A percentile compares a stretch with the other conserved stretches of the same genome.
These are phyloP conservation scores for Exocentrus adspersus DNA, from an alignment of 2,888 invertebrate genomes.

Conservation along the genomic window DNA sequence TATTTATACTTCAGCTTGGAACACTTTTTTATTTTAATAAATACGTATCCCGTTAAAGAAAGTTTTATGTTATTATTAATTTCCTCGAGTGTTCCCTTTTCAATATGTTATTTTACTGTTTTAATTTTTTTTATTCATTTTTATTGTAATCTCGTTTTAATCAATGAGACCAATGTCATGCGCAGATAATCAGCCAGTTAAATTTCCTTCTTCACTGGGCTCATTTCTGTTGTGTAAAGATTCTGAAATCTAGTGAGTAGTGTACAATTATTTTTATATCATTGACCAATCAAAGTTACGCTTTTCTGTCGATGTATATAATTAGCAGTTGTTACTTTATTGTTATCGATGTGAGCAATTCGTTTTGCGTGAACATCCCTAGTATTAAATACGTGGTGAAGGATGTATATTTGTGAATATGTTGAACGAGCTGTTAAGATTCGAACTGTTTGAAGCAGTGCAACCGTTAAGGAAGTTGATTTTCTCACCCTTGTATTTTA, in stretches of 20 bases:
- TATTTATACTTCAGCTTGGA: too few relatives aligned
- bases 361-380: slow-evolving; percentile 57
- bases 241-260: slow-evolving; percentile 51
- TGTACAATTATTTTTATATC: slow-evolving; percentile 64
- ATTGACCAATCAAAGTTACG: slow-evolving; percentile 65
- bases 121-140: too few relatives aligned
- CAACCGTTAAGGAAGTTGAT: slow-evolving; percentile 42
- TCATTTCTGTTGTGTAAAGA: slow-evolving; percentile 43
- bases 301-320: slow-evolving; percentile 65
- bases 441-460: slow-evolving; percentile 46
- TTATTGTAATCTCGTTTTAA: too few relatives aligned
- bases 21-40: too few relatives aligned
- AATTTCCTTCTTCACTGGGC: slow-evolving; percentile 8
- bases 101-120: too few relatives aligned
- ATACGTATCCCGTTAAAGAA: too few relatives aligned
- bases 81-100: too few relatives aligned
- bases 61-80: too few relatives aligned
- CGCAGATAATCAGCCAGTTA: too few relatives aligned
- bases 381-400: slow-evolving; percentile 62
- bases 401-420: slow-evolving; percentile 65
- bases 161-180: too few relatives aligned
- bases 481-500: slow-evolving; percentile 30
- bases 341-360: slow-evolving; percentile 59
- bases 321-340: slow-evolving; percentile 63
- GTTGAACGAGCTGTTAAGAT: slow-evolving; percentile 52